Evolutionary conservation across 2,113 vertebrate genomes (phyloP), one percentile per base, ranked within the genome.

Genomic region (Megatriorchis doriae): DNA sequence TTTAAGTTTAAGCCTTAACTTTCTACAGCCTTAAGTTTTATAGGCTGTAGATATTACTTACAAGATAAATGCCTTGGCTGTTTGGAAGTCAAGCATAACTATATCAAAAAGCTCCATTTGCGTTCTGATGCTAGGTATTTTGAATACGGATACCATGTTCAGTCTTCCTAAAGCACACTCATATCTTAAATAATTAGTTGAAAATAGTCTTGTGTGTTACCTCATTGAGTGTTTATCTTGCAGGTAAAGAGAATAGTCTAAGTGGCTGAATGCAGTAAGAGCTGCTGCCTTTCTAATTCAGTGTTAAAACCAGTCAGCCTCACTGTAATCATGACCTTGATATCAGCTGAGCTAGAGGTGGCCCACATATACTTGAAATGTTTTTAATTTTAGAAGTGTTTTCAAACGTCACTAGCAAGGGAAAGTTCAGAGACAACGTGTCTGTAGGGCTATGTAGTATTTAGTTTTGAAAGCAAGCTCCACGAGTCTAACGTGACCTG

Each of bases 401-500:
- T 96, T 43, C 58, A 72, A 75, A 56, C 36, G 25, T 88, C 48
- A 26, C 11, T 34, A 43, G 56, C 56, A 58, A 68, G 40, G 52
- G 78, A 56, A 47, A 32, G 22, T 27, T 77, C 27, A 22, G 40
- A 79, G 34, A 26, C 48, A 42, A 31, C 1, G 1, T 7, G 4
- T 36, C 43, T 84, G 48, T 38, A 45, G 62, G 48, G 13, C 65
- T 72, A 3, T 40, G 8, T 17, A 72, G 22, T 48, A 26, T 43
- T 84, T 79, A 7, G 11, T 61, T 91, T 36, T 85, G 73, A 90
- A 87, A 87, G 42, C 52, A 80, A 79, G 48, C n/a, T 93, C 16
- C 5, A 5, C 0, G 4, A 72, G 55, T 80, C 29, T 58, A 38
- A 48, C 0, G 0, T 61, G 68, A 71, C 26, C 52, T 67, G 31